Conservation (phyloP, 2,888 invertebrate species). For the Patella pellucida region DNA sequence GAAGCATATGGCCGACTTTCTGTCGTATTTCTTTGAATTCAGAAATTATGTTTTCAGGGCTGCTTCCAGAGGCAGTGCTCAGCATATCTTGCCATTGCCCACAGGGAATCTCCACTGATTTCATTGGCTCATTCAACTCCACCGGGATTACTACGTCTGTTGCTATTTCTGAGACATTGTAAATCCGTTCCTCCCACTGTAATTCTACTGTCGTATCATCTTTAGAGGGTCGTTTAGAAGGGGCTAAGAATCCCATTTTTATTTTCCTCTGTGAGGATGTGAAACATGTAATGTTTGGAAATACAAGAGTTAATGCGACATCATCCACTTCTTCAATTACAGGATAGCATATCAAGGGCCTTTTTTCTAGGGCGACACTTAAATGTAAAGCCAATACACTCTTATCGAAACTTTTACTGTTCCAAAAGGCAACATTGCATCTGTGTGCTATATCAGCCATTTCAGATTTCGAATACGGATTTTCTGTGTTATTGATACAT, state of each 20-base stretch:
- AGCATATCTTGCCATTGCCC: conserved; percentile 41
- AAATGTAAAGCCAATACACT: background rate
- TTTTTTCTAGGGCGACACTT: conserved; percentile 41
- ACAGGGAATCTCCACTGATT: conserved; percentile 33
- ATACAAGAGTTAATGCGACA: conserved; percentile 23
- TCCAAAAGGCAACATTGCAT: background rate
- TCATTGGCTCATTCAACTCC: background rate
- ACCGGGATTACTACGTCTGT: background rate
- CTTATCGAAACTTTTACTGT: background rate
- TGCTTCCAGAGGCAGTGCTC: conserved; percentile 33
- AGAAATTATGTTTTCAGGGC: conserved; percentile 46
- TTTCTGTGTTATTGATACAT: conserved; percentile 37
- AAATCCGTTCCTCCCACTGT: conserved; percentile 59
- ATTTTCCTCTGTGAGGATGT: conserved; percentile 36
- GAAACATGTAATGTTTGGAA: conserved; percentile 34
- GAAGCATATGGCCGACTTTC: conserved; percentile 35
- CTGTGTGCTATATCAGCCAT: background rate
- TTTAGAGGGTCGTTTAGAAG: conserved; percentile 34
- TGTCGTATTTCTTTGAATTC: conserved; percentile 37
- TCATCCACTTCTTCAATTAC: conserved; percentile 51
- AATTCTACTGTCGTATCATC: conserved; percentile 40
- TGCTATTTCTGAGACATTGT: conserved; percentile 37
- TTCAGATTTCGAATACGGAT: conserved; percentile 35
- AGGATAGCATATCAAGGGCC: conserved; percentile 51
- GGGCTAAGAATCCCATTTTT: conserved; percentile 40